These are phyloP conservation scores for Hipposideros armiger DNA, from an alignment of 2,113 vertebrate species.

Conservation along the genomic window DNA sequence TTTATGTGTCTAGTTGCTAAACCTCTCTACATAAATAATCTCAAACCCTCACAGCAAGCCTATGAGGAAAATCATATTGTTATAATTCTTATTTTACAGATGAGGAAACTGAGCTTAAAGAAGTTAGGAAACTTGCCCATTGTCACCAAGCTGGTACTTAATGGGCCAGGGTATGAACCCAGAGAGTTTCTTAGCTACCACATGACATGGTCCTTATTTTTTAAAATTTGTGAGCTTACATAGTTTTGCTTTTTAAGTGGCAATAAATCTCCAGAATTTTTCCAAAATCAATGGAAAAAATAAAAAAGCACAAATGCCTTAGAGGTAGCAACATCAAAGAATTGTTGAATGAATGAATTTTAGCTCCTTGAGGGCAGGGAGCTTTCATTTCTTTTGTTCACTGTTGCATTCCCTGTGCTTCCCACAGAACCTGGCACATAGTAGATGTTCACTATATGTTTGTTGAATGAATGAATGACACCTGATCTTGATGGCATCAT, in stretches of 20 bases:
- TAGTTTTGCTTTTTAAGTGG: not conserved
- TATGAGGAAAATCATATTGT: not conserved
- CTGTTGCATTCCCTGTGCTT: not conserved
- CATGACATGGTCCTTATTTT: not conserved
- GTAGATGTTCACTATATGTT: not conserved
- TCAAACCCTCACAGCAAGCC: not conserved
- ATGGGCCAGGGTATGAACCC: not conserved
- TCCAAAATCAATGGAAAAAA: not conserved
- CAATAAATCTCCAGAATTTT: not conserved
- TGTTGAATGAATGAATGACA: not conserved
- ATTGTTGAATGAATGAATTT: not conserved
- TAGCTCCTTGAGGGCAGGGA: not conserved
- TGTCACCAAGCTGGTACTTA: not conserved
- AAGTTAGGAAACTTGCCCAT: not conserved
- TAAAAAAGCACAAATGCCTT: not conserved
- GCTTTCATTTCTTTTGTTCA: not conserved
- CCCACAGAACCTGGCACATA: not conserved
- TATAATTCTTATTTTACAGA: not conserved
- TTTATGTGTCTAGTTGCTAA: not conserved
- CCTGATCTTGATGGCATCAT: not conserved
- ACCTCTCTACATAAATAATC: not conserved
- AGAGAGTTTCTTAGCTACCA: not conserved
- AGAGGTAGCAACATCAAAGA: not conserved
- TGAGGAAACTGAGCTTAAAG: slow-evolving; percentile 5
- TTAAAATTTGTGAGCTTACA: not conserved